A percentile compares a stretch with the other conserved stretches of the same genome.
Evolutionary conservation across 1,140 invertebrate genomes (phyloP).

Genomic region (Drosophila punjabiensis): DNA sequence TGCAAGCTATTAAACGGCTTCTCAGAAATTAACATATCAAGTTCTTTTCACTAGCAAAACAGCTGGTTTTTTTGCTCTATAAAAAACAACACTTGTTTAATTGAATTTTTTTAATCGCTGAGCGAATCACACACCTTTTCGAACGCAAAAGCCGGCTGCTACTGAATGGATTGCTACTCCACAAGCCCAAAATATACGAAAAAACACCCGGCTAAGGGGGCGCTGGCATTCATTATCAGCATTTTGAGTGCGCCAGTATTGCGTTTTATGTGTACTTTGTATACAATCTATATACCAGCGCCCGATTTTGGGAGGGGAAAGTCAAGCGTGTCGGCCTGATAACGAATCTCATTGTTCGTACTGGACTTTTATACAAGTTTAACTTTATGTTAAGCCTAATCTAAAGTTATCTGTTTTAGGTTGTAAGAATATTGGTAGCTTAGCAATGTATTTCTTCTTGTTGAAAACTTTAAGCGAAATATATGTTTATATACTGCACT

Average conservation of each 20-base stretch:
- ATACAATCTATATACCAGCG: conserved; percentile 17
- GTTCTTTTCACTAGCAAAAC: conserved; percentile 13
- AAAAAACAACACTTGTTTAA: conserved; percentile 28
- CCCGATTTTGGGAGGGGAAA: conserved; percentile 25
- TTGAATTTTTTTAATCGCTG: conserved; percentile 15
- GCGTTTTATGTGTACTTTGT: conserved; percentile 18
- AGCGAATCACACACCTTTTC: conserved; percentile 51
- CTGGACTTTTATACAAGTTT: conserved; percentile 29
- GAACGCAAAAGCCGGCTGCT: conserved; percentile 50
- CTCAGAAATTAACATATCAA: conserved; percentile 25
- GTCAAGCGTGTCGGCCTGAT: conserved; percentile 36
- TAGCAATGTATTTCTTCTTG: not conserved
- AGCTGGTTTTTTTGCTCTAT: conserved; percentile 10
- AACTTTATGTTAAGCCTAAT: conserved; percentile 18
- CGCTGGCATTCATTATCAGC: conserved; percentile 45
- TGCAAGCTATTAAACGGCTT: not conserved
- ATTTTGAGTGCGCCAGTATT: conserved; percentile 6
- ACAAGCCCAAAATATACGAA: conserved; percentile 27
- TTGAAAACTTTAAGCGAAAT: not conserved
- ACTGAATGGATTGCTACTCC: conserved; percentile 43
- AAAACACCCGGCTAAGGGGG: conserved; percentile 26
- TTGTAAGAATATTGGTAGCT: not conserved
- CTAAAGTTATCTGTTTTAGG: conserved; percentile 6
- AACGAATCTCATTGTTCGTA: conserved; percentile 39
- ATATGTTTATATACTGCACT: conserved; percentile 7